Evolutionary conservation across 2,797 vertebrate species (phyloP).

Genomic region (Poeciliopsis infans): DNA sequence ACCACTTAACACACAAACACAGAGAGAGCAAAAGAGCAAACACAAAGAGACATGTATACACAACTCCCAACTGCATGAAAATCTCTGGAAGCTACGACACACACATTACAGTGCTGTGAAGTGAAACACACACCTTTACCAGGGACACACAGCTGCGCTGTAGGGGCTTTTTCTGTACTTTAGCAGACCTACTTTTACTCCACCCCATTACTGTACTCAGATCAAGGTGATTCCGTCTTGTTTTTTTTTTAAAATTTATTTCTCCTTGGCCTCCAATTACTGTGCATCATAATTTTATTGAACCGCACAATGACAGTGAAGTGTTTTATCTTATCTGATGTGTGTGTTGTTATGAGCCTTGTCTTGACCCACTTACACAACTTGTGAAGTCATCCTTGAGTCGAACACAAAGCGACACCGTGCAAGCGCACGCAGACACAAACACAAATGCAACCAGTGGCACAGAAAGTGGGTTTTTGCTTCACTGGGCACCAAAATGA

Average conservation of each 20-base stretch:
- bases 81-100: neutral
- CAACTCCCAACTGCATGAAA: slow-evolving; percentile 6
- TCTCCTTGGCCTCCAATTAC: neutral
- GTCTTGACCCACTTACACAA: slow-evolving; percentile 44
- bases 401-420: slow-evolving; percentile 13
- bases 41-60: slow-evolving; percentile 1
- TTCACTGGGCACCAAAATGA: neutral
- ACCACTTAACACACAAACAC: slow-evolving; percentile 4
- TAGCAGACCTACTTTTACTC: slow-evolving; percentile 62
- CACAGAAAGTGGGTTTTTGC: neutral
- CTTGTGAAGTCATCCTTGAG: slow-evolving; percentile 44
- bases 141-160: slow-evolving; percentile 20
- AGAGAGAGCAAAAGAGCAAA: slow-evolving; percentile 17
- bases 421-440: neutral
- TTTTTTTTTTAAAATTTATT: neutral
- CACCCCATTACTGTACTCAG: slow-evolving; percentile 52
- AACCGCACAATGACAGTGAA: neutral
- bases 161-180: slow-evolving; percentile 50
- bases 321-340: slow-evolving; percentile 14
- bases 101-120: slow-evolving; percentile 14
- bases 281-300: neutral
- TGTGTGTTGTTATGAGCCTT: slow-evolving; percentile 46
- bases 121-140: slow-evolving; percentile 13
- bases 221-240: slow-evolving; percentile 6
- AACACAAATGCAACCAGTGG: neutral